phyloP scores from a whole-genome alignment of 1,140 invertebrate genomes.

The Drosophila pseudoananassae region DNA sequence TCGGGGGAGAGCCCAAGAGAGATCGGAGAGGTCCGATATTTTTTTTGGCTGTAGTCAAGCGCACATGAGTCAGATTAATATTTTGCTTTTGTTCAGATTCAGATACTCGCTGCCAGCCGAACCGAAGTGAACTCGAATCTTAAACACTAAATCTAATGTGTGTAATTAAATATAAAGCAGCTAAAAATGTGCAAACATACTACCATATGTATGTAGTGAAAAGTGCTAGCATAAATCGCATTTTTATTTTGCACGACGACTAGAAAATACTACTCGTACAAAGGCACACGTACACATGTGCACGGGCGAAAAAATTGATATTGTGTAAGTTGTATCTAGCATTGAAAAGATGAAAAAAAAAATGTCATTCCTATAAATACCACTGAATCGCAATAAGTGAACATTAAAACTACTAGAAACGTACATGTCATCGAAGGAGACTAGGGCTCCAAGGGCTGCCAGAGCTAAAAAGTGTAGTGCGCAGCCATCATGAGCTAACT shows the following conservation, averaged over 20 bases:
- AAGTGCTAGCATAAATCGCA: slow-evolving; percentile 43
- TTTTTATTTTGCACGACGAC: slow-evolving; percentile 41
- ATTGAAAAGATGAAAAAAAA: slow-evolving; percentile 38
- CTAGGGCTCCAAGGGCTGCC: slow-evolving; percentile 8
- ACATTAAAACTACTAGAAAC: slow-evolving; percentile 1
- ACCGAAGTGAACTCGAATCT: slow-evolving; percentile 26
- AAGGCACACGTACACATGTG: slow-evolving; percentile 11
- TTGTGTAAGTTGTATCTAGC: slow-evolving; percentile 41
- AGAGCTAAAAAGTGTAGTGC: slow-evolving; percentile 32
- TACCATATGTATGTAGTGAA: slow-evolving; percentile 36
- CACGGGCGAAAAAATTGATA: slow-evolving; percentile 19
- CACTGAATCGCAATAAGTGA: slow-evolving; percentile 23
- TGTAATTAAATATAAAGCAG: slow-evolving; percentile 42
- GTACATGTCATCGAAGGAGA: neutral
- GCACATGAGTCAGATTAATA: slow-evolving; percentile 41
- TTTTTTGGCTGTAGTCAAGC: slow-evolving; percentile 19
- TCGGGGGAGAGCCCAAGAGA: slow-evolving; percentile 15
- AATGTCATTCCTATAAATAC: slow-evolving; percentile 48
- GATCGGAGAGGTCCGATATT: slow-evolving; percentile 34
- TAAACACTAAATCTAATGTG: slow-evolving; percentile 25
- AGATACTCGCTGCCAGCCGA: slow-evolving; percentile 29
- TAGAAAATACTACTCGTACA: slow-evolving; percentile 41
- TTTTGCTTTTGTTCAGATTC: slow-evolving; percentile 44
- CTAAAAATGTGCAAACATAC: slow-evolving; percentile 45
- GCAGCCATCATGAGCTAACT: slow-evolving; percentile 44